Conservation (phyloP, 2,113 vertebrate species). For the Pelecanoides urinatrix region DNA sequence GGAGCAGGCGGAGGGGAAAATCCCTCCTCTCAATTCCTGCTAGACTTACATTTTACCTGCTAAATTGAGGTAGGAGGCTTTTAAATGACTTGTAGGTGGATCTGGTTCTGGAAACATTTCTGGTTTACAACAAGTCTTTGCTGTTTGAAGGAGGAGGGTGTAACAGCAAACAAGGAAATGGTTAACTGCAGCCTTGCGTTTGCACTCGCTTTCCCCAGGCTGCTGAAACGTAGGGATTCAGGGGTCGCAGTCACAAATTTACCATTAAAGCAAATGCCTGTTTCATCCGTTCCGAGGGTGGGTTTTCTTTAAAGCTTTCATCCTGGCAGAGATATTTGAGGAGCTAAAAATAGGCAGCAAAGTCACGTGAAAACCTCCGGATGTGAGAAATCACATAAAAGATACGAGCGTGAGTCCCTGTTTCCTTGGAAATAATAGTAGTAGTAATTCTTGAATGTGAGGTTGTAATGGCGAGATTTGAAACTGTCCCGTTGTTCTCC, state of each 20-base stretch:
- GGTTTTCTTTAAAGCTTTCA: conserved; percentile 61
- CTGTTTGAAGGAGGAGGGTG: conserved; percentile 8
- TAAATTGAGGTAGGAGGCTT: conserved; percentile 19
- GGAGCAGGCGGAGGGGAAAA: not conserved
- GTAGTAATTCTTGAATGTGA: conserved; percentile 61
- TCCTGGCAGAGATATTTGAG: conserved; percentile 58
- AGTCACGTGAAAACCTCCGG: conserved; percentile 64
- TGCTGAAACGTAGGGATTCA: not conserved
- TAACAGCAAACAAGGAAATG: conserved; percentile 13
- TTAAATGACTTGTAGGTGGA: conserved; percentile 48
- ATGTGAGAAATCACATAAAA: conserved; percentile 71
- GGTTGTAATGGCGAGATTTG: not conserved
- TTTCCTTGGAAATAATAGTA: conserved; percentile 75
- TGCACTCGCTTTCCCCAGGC: not conserved
- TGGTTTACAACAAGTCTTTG: conserved; percentile 40
- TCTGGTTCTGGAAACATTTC: conserved; percentile 41
- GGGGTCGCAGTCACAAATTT: not conserved
- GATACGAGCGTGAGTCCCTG: conserved; percentile 38
- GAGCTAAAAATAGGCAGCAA: conserved; percentile 71
- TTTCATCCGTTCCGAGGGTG: conserved; percentile 39
- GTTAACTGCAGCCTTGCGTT: not conserved
- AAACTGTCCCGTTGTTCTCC: not conserved
- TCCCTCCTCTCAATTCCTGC: not conserved
- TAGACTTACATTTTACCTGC: conserved; percentile 43
- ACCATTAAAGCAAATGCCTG: not conserved